Conservation (phyloP, 2,888 invertebrate genomes). For the Cryptocephalus moraei region DNA sequence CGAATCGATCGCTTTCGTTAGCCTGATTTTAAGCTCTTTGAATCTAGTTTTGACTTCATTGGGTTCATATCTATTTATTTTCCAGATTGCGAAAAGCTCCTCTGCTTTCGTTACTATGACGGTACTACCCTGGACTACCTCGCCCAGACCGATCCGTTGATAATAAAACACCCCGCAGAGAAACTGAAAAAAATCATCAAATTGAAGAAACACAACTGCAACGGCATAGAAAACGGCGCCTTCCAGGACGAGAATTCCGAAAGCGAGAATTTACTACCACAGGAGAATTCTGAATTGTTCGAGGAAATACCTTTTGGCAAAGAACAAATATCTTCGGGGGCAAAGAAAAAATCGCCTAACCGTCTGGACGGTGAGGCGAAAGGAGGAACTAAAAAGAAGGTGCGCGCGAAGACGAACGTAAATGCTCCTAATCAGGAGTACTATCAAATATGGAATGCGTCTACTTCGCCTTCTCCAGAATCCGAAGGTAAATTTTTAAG, state of each 20-base stretch:
- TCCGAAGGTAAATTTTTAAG: constrained; percentile 13
- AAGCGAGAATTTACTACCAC: not conserved
- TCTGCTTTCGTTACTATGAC: constrained; percentile 62
- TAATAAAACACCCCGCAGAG: constrained; percentile 48
- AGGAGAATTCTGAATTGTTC: constrained; percentile 22
- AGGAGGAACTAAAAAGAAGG: constrained; percentile 56
- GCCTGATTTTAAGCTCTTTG: no score
- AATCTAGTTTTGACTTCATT: no score
- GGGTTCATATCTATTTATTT: constrained; percentile 21
- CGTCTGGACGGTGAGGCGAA: constrained; percentile 39
- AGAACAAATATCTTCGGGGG: constrained; percentile 27
- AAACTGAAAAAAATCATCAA: constrained; percentile 43
- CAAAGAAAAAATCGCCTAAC: constrained; percentile 33
- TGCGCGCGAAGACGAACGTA: constrained; percentile 43
- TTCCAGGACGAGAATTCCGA: constrained; percentile 31
- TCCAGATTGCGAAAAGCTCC: constrained; percentile 57
- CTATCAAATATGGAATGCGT: constrained; percentile 59
- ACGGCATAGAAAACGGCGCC: constrained; percentile 35
- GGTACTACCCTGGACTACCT: constrained; percentile 53
- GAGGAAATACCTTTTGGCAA: constrained; percentile 26
- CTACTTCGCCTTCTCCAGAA: constrained; percentile 36
- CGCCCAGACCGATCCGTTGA: constrained; percentile 53
- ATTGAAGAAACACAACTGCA: constrained; percentile 30
- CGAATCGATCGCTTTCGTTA: no score
- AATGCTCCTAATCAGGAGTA: constrained; percentile 53